Base-by-base conservation (phyloP, 2,113 vertebrate genomes). In the Orthonyx spaldingii region DNA sequence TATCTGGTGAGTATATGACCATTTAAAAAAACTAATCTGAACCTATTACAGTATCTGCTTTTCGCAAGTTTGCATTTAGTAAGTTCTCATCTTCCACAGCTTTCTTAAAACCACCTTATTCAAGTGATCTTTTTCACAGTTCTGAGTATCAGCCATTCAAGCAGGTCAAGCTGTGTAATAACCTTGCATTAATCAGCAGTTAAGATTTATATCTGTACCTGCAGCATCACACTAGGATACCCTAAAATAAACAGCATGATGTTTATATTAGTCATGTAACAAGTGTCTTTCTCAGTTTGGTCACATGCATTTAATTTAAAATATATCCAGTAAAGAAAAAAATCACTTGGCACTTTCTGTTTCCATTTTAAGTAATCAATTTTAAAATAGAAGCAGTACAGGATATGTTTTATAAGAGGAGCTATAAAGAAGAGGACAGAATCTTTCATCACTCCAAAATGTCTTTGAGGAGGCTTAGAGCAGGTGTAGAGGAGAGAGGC, bases 181-280 rank as follows among this genome's bases (percentile, higher is more conserved):
- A 97, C 97, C 98, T 98, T 98, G 95, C 42, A 94, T 98, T 98
- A 98, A 98, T 98, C 98, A 98, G 97, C 97, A 98, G 93, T 97
- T 97, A 60, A 96, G 96, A 97, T 98, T 98, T 98, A 97, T 98
- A 97, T 96, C 97, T 97, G 96, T 97, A 93, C 89, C 96, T 96
- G 80, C 37, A 63, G 76, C 72, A 92, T 96, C 96, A 89, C 85
- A 80, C 64, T 89, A 89, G 94, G 91, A 74, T 85, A 96, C 94
- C 57, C 90, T 83, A 95, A 97, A 97, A 97, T 96, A 97, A 97
- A 96, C 85, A 97, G 80, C 68, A 7, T 83, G 82, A 69, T 94
- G 90, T 97, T 97, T 96, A 56, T 85, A 55, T 97, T 94, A 96
- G 87, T 97, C 91, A 70, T 61, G 60, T 89, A 85, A 78, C 76